Evolutionary conservation across 2,113 vertebrate species (phyloP).

Genomic region (Ptilonorhynchus violaceus): DNA sequence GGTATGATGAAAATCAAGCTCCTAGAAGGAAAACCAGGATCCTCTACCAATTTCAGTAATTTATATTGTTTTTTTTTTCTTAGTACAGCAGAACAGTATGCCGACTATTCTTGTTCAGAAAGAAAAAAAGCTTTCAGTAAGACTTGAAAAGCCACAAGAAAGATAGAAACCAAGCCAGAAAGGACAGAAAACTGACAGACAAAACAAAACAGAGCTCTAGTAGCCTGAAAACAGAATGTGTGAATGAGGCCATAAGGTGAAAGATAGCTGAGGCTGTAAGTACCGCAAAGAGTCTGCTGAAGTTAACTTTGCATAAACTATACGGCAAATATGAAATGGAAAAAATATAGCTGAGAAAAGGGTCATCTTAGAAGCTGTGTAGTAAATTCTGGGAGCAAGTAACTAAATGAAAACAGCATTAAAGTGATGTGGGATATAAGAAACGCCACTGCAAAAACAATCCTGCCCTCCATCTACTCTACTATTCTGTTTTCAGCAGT

Average conservation of each 20-base stretch:
- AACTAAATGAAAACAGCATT: not conserved
- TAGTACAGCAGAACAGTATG: not conserved
- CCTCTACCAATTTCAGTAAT: not conserved
- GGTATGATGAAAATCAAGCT: not conserved
- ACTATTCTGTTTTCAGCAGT: constrained; percentile 5
- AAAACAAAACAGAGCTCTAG: not conserved
- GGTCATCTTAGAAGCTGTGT: not conserved
- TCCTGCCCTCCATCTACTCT: not conserved
- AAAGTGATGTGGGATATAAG: not conserved
- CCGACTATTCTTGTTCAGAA: not conserved
- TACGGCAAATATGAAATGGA: not conserved
- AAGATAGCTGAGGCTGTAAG: not conserved
- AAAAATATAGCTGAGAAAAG: not conserved
- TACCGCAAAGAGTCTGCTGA: not conserved
- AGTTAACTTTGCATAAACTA: not conserved
- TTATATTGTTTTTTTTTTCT: not conserved
- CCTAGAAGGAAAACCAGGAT: not conserved
- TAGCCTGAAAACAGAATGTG: constrained; percentile 5
- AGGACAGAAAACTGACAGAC: not conserved
- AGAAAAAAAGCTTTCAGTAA: not conserved
- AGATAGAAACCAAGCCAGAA: not conserved
- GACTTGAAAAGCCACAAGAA: constrained; percentile 25
- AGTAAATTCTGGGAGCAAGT: not conserved
- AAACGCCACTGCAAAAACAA: not conserved
- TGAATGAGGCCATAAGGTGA: not conserved